phyloP scores from a whole-genome alignment of 2,888 invertebrate species.

The Campoplex capitator region DNA sequence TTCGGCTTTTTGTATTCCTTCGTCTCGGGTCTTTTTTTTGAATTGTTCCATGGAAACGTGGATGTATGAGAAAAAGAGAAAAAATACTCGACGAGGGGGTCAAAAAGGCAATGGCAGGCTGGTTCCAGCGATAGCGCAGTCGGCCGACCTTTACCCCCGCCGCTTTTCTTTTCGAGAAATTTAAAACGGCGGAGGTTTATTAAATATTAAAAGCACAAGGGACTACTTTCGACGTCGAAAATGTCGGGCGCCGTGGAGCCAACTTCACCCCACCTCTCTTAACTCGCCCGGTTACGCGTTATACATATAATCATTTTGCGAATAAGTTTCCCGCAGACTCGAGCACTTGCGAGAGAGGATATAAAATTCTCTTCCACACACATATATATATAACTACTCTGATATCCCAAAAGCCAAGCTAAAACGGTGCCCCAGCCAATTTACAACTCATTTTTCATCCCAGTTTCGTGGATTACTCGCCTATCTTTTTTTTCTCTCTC shows the following conservation, averaged over 20 bases:
- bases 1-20: conserved; percentile 7
- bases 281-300: conserved; percentile 54
- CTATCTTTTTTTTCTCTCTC: background rate
- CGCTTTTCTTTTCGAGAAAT: conserved; percentile 62
- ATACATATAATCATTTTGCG: conserved; percentile 68
- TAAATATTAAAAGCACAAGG: conserved; percentile 71
- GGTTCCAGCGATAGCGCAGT: conserved; percentile 40
- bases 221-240: conserved; percentile 51
- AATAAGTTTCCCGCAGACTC: conserved; percentile 63
- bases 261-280: conserved; percentile 20
- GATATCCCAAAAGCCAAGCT: conserved; percentile 18
- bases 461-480: conserved; percentile 16
- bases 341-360: conserved; percentile 38
- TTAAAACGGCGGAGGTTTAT: conserved; percentile 70
- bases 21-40: background rate
- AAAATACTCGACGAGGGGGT: conserved; percentile 3
- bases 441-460: conserved; percentile 47
- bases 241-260: conserved; percentile 29
- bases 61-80: conserved; percentile 5
- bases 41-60: conserved; percentile 1
- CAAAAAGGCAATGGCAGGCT: conserved; percentile 6
- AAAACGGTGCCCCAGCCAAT: conserved; percentile 26
- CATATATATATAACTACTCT: background rate
- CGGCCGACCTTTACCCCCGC: conserved; percentile 24
- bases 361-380: conserved; percentile 45